Conservation (phyloP, 2,113 vertebrate species). For the Sminthopsis crassicaudata region DNA sequence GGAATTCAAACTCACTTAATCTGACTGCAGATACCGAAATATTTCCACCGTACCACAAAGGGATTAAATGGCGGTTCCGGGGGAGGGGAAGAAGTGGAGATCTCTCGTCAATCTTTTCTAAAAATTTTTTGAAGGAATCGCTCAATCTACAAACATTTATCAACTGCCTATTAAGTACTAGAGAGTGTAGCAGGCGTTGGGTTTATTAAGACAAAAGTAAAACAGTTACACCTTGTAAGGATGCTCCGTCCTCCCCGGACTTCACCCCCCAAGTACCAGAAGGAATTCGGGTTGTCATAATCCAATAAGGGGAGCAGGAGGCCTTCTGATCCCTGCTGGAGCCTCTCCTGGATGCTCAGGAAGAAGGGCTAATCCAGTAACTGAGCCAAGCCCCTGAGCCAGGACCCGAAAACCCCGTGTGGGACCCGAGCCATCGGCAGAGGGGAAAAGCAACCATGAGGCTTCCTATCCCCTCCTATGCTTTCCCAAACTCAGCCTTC, state of each 20-base stretch:
- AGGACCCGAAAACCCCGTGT: background rate
- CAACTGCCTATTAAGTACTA: background rate
- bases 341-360: background rate
- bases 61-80: background rate
- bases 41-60: background rate
- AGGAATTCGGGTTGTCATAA: background rate
- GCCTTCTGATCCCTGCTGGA: background rate
- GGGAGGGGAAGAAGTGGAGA: background rate
- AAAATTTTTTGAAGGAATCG: background rate
- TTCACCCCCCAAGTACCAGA: background rate
- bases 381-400: background rate
- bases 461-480: background rate
- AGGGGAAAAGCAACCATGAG: background rate
- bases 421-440: background rate
- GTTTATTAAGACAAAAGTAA: background rate
- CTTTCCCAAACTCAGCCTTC: background rate
- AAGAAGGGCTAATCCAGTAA: background rate
- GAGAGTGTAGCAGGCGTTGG: too few species aligned
- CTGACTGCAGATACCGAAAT: background rate
- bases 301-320: background rate
- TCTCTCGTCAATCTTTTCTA: background rate
- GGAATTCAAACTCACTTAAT: background rate
- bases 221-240: background rate
- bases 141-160: background rate
- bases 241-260: background rate